phyloP scores from a whole-genome alignment of 2,888 invertebrate genomes.

The Crioceris asparagi region DNA sequence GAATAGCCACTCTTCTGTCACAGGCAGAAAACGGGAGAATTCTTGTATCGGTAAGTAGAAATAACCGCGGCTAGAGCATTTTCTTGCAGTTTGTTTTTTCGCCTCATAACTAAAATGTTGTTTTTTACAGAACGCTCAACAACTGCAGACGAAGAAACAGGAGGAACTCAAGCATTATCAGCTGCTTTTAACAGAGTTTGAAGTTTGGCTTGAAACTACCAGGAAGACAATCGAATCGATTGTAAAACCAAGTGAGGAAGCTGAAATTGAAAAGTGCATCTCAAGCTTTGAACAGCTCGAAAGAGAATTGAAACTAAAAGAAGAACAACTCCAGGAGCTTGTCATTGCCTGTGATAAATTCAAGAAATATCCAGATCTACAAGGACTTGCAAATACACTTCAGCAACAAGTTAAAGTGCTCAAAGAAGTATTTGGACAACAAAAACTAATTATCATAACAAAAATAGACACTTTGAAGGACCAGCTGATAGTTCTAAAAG shows the following conservation, averaged over 20 bases:
- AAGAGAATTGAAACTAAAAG: constrained; percentile 38
- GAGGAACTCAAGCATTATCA: constrained; percentile 46
- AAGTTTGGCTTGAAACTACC: constrained; percentile 44
- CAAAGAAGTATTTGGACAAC: constrained; percentile 48
- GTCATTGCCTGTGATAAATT: constrained; percentile 41
- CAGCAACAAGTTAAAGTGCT: constrained; percentile 47
- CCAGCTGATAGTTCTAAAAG: constrained; percentile 35
- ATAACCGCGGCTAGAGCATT: neutral
- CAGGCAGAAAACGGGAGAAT: constrained; percentile 57
- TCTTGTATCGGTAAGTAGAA: constrained; percentile 30
- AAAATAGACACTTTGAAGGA: constrained; percentile 46
- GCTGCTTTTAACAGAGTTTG: constrained; percentile 42
- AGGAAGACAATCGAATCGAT: constrained; percentile 28
- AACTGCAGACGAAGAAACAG: constrained; percentile 42
- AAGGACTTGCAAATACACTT: constrained; percentile 39
- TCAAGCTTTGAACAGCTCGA: constrained; percentile 29
- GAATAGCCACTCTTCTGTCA: constrained; percentile 53
- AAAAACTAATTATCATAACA: constrained; percentile 48
- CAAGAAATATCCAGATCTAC: constrained; percentile 39
- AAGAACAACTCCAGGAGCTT: constrained; percentile 40
- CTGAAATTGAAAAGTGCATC: constrained; percentile 30
- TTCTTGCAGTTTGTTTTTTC: too few relatives aligned
- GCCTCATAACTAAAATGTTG: neutral
- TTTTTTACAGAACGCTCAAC: constrained; percentile 41
- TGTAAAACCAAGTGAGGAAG: constrained; percentile 20